A percentile compares a stretch with the other conserved stretches of the same genome.
Conservation (phyloP, 2,888 invertebrate genomes). For the Caenorhabditis becei region DNA sequence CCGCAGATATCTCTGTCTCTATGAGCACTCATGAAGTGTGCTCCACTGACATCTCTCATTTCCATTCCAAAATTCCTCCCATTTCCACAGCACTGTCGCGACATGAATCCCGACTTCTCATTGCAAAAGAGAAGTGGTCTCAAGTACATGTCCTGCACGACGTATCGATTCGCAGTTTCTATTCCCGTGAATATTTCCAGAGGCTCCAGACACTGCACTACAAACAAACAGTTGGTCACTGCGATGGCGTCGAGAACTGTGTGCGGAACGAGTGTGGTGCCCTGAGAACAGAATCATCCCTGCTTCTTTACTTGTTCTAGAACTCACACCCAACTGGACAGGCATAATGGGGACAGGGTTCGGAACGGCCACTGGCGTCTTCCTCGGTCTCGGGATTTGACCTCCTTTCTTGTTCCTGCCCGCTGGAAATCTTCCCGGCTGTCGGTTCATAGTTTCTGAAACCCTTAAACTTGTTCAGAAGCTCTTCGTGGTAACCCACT, state of each 20-base stretch:
- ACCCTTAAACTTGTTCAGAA: no score
- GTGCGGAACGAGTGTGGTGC: constrained; percentile 25
- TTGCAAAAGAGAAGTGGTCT: constrained; percentile 38
- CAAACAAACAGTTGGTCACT: constrained; percentile 24
- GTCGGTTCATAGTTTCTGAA: no score
- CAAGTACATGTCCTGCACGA: constrained; percentile 50
- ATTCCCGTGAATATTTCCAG: constrained; percentile 44
- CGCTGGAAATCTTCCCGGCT: no score
- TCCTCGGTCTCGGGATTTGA: no score
- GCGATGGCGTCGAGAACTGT: constrained; percentile 43
- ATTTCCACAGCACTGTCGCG: constrained; percentile 8
- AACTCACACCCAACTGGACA: constrained; percentile 1
- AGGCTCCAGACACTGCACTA: constrained; percentile 38
- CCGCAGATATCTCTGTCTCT: constrained; percentile 16
- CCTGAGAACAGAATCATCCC: constrained; percentile 10
- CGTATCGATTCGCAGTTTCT: constrained; percentile 41
- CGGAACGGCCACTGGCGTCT: constrained; percentile 16
- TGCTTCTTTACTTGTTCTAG: no score
- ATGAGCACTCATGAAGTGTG: constrained; percentile 20
- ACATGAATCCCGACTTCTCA: constrained; percentile 24
- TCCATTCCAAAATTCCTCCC: constrained; percentile 40
- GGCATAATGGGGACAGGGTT: constrained; percentile 32
- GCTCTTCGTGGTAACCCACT: no score
- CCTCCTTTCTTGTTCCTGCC: no score
- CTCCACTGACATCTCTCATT: constrained; percentile 27